Conservation (phyloP, 2,797 vertebrate species). For the Diplodus puntazzo region DNA sequence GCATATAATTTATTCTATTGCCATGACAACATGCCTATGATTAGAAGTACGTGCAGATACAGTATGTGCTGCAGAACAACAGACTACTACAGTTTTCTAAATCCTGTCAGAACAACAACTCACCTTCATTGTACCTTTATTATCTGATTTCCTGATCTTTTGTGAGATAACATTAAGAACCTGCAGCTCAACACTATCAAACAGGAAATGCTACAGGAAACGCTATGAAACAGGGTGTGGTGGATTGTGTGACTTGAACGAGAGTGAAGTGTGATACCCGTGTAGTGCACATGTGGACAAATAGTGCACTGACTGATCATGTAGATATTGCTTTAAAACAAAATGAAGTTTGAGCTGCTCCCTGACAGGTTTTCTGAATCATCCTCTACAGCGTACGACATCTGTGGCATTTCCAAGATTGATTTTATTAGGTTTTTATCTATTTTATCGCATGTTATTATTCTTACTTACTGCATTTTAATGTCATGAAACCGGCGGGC, state of each 20-base stretch:
- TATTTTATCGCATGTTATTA: constrained; percentile 5
- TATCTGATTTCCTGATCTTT: constrained; percentile 6
- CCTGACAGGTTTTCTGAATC: background rate
- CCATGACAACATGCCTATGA: background rate
- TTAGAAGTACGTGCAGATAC: background rate
- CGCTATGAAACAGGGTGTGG: constrained; percentile 28
- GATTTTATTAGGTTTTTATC: constrained; percentile 9
- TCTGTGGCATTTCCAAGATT: background rate
- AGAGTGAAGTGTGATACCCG: background rate
- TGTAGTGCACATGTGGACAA: background rate
- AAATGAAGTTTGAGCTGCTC: background rate
- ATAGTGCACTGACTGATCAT: background rate
- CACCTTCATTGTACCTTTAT: background rate
- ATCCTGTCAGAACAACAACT: background rate
- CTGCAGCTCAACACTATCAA: constrained; percentile 11
- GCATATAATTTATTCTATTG: background rate
- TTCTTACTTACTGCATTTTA: constrained; percentile 19
- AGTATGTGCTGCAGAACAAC: background rate
- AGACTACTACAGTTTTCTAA: background rate
- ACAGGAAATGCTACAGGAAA: constrained; percentile 37
- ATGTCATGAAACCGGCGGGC: constrained; percentile 1
- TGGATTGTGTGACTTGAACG: constrained; percentile 10
- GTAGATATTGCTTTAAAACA: background rate
- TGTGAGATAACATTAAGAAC: constrained; percentile 1
- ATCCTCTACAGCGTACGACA: background rate